phyloP scores from a whole-genome alignment of 2,888 invertebrate species.

The Lysandra coridon region DNA sequence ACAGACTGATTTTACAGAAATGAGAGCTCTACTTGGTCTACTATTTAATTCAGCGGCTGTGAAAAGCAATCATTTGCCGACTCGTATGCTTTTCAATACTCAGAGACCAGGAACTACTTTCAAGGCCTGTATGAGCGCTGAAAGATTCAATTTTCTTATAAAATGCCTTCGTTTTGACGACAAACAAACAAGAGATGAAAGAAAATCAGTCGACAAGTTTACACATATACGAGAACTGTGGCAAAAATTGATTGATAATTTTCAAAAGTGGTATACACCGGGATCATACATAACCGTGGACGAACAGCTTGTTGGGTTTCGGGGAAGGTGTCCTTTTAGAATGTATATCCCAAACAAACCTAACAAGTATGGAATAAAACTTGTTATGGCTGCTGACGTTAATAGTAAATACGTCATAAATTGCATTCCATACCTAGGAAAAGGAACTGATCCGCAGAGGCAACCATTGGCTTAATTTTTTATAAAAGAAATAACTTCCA shows the following conservation, averaged over 20 bases:
- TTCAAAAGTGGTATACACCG: slow-evolving; percentile 37
- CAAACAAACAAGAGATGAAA: slow-evolving; percentile 34
- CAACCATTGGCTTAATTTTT: slow-evolving; percentile 12
- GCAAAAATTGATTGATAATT: slow-evolving; percentile 38
- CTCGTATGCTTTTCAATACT: neutral
- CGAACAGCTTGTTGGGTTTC: slow-evolving; percentile 12
- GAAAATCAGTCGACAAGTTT: slow-evolving; percentile 15
- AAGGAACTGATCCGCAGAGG: neutral
- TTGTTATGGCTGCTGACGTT: slow-evolving; percentile 21
- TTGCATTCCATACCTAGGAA: slow-evolving; percentile 19
- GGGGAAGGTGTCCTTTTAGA: neutral
- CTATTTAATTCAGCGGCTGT: neutral
- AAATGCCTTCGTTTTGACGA: slow-evolving; percentile 25
- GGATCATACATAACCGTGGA: slow-evolving; percentile 35
- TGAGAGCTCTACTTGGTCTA: neutral
- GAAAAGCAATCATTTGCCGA: neutral
- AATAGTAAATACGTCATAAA: slow-evolving; percentile 13
- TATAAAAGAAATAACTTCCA: neutral
- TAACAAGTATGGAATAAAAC: slow-evolving; percentile 15
- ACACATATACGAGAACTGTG: slow-evolving; percentile 35
- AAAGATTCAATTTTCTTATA: slow-evolving; percentile 6
- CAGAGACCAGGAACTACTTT: neutral
- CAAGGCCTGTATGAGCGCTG: slow-evolving; percentile 1
- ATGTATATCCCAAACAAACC: slow-evolving; percentile 24
- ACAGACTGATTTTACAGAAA: neutral